Base-by-base conservation (phyloP, 2,113 vertebrate genomes). In the Verasper variegatus region DNA sequence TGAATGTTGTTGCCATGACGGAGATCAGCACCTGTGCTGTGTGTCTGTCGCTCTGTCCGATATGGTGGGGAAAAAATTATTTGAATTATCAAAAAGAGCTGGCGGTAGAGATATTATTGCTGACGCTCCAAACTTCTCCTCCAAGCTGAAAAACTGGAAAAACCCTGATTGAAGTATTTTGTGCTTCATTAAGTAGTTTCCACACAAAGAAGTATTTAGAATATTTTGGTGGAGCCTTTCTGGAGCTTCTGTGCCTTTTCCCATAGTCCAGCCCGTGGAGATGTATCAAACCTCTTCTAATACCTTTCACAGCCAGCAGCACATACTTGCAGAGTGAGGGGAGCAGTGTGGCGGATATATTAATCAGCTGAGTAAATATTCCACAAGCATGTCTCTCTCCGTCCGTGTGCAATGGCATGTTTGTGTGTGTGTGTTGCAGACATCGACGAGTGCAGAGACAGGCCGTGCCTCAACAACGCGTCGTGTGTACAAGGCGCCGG, bases 291-390 rank as follows among this genome's bases (percentile, higher is more conserved):
- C 86, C 80, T 88, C 74, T 83, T 90, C 85, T 92, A 90, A 93
- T 91, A 93, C 88, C 78, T 93, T 92, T 93, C 89, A 88, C 92
- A 92, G 92, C 92, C 89, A 94, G 92, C 87, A 87, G 88, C 83
- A 72, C 92, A 94, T 93, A 93, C 83, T 92, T 94, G 87, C 80
- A 90, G 89, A 86, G 89, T 91, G 90, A 94, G 91, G 81, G 89
- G 89, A 94, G 92, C 76, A 80, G 83, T 47, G 86, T 84, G 89
- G 87, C 84, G 89, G 92, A 92, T 93, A 89, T 93, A 92, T 92
- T 92, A 91, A 94, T 94, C 93, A 94, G 92, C 93, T 94, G 93
- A 94, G 90, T 93, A 93, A 94, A 93, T 93, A 94, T 90, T 88
- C 86, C 78, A 74, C 86, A 76, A 78, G 69, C 60, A 60, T 83